Evolutionary conservation across 2,888 invertebrate genomes (phyloP).

Genomic region (Lottia gigantea): DNA sequence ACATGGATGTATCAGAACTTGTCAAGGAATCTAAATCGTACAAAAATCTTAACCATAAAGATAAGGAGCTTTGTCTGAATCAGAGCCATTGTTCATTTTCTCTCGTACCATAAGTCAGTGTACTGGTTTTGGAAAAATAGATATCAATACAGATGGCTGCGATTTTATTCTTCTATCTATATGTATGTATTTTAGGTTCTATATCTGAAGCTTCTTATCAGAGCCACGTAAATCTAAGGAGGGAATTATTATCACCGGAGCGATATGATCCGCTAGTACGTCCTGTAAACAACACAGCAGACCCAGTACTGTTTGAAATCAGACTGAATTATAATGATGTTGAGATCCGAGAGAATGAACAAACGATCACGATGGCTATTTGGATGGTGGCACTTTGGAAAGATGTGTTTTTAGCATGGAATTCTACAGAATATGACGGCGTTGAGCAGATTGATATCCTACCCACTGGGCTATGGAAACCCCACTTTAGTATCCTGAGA

Average conservation of each 20-base stretch:
- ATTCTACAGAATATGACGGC: neutral
- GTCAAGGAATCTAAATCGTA: too few relatives aligned
- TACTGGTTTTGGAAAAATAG: too few relatives aligned
- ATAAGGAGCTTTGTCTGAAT: too few relatives aligned
- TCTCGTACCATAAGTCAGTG: too few relatives aligned
- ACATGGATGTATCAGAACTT: too few relatives aligned
- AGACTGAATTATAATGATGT: neutral
- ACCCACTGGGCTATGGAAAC: neutral
- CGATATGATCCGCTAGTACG: neutral
- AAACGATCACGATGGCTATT: neutral
- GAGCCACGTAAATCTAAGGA: neutral
- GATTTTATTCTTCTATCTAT: too few relatives aligned
- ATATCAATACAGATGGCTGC: too few relatives aligned
- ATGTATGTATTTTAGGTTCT: too few relatives aligned
- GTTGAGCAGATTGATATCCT: neutral
- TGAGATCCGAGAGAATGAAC: neutral
- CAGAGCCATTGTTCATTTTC: too few relatives aligned
- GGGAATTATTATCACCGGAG: neutral
- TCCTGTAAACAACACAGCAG: neutral
- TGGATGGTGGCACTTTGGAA: neutral
- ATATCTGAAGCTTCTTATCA: neutral
- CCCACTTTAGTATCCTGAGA: neutral
- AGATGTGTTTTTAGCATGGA: neutral
- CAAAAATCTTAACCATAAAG: too few relatives aligned
- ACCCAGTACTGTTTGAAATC: neutral